phyloP scores from a whole-genome alignment of 2,113 vertebrate species.

The Psammodynastes pulverulentus region DNA sequence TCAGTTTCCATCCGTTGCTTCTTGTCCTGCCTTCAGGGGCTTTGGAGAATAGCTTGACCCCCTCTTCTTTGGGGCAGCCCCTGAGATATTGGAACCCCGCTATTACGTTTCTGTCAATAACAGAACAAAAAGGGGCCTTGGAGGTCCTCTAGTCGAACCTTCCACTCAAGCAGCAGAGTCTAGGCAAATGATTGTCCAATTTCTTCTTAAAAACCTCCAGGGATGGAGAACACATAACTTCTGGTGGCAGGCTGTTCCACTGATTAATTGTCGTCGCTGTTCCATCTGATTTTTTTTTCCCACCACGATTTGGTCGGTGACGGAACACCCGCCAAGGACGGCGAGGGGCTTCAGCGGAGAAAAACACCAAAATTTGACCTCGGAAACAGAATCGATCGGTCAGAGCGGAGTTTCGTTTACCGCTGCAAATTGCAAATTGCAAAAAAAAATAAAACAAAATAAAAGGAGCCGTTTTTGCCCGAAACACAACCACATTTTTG shows the following conservation, averaged over 20 bases:
- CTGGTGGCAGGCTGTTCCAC: no score
- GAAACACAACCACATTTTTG: background rate
- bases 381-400: background rate
- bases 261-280: no score
- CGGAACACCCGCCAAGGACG: accelerated
- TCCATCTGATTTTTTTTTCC: background rate
- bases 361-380: background rate
- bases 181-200: no score
- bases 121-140: no score
- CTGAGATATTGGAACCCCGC: no score
- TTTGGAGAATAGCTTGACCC: background rate
- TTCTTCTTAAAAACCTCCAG: no score
- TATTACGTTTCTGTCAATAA: no score
- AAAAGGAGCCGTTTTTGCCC: background rate
- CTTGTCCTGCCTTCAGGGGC: background rate
- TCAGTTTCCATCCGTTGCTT: background rate
- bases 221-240: no score
- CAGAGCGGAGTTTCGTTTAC: background rate
- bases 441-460: accelerated
- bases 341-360: background rate
- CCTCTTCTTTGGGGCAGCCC: no score
- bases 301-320: background rate
- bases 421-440: background rate
- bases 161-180: no score
- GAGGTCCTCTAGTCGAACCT: no score